Base-by-base conservation (phyloP, 2,797 vertebrate species). In the Taeniopygia guttata region DNA sequence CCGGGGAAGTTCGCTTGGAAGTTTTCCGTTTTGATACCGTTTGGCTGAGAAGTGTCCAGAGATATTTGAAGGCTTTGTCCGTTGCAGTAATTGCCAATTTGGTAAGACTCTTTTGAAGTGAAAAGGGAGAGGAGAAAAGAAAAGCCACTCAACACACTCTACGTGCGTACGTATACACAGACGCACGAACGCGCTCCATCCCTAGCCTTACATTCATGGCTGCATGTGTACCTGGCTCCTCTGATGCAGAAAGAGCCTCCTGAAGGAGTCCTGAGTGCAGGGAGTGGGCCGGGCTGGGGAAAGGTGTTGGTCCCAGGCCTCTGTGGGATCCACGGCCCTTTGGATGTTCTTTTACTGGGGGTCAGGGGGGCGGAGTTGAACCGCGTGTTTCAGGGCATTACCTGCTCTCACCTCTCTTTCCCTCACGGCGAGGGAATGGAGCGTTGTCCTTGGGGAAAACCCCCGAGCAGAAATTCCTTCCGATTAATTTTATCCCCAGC, bases 11-110 rank as follows among this genome's bases (percentile, higher is more conserved):
- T 95, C 46, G 3, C 79, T 95, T 66, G 89, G 58, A 93, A 96
- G 46, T 88, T 89, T 96, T 88, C 89, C 87, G 51, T 86, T 90
- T 81, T 45, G 84, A 87, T 82, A 89, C 78, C 55, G 15, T 80
- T 93, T 46, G 85, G 73, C 85, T 89, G 81, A 91, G 68, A 70
- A 60, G 17, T 29, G 72, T 75, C 78, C 72, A 87, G 82, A 87
- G 82, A 63, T 75, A 90, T 75, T 69, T 75, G 46, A 81, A 84
- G 55, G 42, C 69, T 93, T 91, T 78, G 87, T 69, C 89, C 30
- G 18, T 40, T 49, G 70, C 30, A 59, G 67, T 91, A 89, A 95
- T 83, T 75, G 68, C 60, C 87, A 70, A 38, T 93, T 93, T 90
- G 92, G 74, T 89, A 84, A 83, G 91, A 89, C 67, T 74, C 80